These are phyloP conservation scores for Acleris laterana DNA, from an alignment of 2,888 invertebrate species.

Conservation along the genomic window DNA sequence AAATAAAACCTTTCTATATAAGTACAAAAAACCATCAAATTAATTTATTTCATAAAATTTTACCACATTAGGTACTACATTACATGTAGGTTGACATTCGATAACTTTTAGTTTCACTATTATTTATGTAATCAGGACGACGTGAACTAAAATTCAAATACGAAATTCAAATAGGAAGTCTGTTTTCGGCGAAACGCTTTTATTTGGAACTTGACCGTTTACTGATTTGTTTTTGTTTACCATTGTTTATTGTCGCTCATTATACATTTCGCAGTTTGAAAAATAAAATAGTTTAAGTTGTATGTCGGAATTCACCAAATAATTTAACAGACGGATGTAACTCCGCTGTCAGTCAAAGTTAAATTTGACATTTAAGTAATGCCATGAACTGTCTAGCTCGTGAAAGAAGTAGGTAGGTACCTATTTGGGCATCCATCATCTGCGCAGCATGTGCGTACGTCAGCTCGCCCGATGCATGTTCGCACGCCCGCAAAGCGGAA, in stretches of 20 bases:
- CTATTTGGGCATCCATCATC: background rate
- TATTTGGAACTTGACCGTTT: background rate
- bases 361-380: no score
- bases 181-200: slow-evolving; percentile 9
- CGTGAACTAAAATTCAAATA: slow-evolving; percentile 1
- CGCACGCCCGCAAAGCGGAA: slow-evolving; percentile 65
- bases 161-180: slow-evolving; percentile 6
- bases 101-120: slow-evolving; percentile 21
- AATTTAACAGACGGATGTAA: no score
- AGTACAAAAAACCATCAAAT: no score
- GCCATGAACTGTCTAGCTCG: no score
- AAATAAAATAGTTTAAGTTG: no score
- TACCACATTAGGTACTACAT: background rate
- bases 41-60: background rate
- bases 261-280: no score
- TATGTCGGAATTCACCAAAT: no score
- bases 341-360: no score
- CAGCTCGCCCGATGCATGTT: slow-evolving; percentile 44
- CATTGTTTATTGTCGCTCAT: background rate
- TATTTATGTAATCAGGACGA: slow-evolving; percentile 21
- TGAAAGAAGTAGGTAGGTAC: no score
- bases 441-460: background rate
- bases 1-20: no score
- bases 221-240: background rate
- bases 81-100: background rate